phyloP scores from a whole-genome alignment of 2,113 vertebrate genomes.

The Burhinus oedicnemus region DNA sequence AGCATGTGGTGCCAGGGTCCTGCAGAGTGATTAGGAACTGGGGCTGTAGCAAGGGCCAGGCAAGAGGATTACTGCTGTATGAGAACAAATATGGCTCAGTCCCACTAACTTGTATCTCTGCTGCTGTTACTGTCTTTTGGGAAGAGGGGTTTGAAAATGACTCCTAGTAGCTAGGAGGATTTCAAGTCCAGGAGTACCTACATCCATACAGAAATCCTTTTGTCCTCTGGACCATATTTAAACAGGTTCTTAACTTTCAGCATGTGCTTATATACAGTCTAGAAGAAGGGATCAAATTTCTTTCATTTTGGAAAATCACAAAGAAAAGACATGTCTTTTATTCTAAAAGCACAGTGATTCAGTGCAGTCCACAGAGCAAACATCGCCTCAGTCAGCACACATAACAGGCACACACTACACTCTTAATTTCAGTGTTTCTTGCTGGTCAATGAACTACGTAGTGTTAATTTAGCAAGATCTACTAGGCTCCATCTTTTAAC shows the following conservation, averaged over 20 bases:
- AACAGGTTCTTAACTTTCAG: neutral
- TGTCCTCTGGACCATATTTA: neutral
- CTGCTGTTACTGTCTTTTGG: neutral
- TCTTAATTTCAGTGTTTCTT: neutral
- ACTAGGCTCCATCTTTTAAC: neutral
- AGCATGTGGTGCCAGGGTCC: neutral
- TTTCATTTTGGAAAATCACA: neutral
- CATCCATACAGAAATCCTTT: neutral
- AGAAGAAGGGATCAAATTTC: neutral
- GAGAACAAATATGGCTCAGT: neutral
- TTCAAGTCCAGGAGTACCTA: neutral
- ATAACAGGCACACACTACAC: neutral
- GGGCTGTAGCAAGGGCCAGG: neutral
- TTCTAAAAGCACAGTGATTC: neutral
- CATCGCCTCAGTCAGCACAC: fast-evolving
- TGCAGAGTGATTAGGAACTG: neutral
- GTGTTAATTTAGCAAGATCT: neutral
- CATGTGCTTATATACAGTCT: neutral
- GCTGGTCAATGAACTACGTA: neutral
- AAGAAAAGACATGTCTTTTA: neutral
- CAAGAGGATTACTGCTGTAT: neutral
- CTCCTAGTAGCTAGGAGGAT: neutral
- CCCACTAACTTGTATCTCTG: neutral
- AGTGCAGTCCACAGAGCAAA: neutral
- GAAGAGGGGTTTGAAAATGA: neutral